Base-by-base conservation (phyloP, 2,888 invertebrate genomes). In the Caenorhabditis sp. region DNA sequence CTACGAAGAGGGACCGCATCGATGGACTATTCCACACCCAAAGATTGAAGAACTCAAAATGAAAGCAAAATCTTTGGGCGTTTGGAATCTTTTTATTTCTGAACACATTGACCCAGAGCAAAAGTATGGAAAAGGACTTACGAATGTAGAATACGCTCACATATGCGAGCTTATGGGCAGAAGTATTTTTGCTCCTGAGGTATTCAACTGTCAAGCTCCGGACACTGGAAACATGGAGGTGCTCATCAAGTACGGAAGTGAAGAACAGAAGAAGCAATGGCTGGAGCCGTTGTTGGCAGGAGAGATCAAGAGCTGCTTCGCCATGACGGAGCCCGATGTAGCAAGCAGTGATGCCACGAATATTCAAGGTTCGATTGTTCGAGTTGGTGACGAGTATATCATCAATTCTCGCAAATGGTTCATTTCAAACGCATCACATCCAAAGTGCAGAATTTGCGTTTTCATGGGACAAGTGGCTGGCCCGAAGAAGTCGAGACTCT, bases 221-320 rank as follows among this genome's bases (percentile, higher is more conserved):
- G 91, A 91, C 81, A 91, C 91, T 6, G 91, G 91, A 46, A 91
- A 91, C 83, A 91, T 91, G 90, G 91, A 91, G 81, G 90, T 90
- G 11, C 81, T 91, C 24, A 88, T 91, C 17, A 89, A 89, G 61
- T 91, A 91, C 80, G 91, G 90, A 26, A 89, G 85, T 9, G 89
- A 88, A 41, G 88, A 89, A 72, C 90, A 90, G 82, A 90, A 91
- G 83, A 48, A 73, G 32, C 72, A 80, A 55, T 74, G 82, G 82
- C 43, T 79, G 43, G 43, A 37, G 22, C 90, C 90, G 6, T 76
- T 91, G 30, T 84, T 91, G 15, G 86, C 89, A 4, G 90, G 90
- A 8, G 82, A 88, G 68, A 90, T 90, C 7, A 86, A 90, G 22
- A 89, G 89, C 20, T 90, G 90, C 58, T 90, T 90, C 80, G 90